phyloP scores from a whole-genome alignment of 2,888 invertebrate genomes.

The Microdon myrmicae region DNA sequence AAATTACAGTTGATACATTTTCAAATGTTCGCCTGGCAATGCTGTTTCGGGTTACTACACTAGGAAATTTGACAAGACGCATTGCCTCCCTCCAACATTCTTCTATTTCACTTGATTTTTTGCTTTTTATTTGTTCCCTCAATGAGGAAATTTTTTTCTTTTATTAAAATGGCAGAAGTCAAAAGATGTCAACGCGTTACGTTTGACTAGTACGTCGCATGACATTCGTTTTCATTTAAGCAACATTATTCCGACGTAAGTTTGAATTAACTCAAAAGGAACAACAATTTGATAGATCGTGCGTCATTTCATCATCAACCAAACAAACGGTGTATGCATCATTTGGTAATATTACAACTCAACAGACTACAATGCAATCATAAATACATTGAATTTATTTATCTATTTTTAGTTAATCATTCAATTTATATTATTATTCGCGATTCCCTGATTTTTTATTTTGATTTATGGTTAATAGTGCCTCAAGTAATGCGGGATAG shows the following conservation, averaged over 20 bases:
- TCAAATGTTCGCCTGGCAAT: too few relatives aligned
- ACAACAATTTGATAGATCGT: too few relatives aligned
- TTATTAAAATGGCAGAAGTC: constrained; percentile 42
- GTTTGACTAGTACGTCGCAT: constrained; percentile 11
- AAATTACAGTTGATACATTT: too few relatives aligned
- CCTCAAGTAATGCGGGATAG: too few relatives aligned
- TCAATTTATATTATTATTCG: too few relatives aligned
- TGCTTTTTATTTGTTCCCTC: constrained; percentile 10
- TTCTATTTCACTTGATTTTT: constrained; percentile 31
- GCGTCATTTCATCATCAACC: too few relatives aligned
- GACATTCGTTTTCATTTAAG: constrained; percentile 13
- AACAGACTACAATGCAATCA: constrained; percentile 21
- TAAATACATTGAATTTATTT: constrained; percentile 11
- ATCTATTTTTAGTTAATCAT: constrained; percentile 4
- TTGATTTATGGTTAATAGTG: too few relatives aligned
- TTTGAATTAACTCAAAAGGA: too few relatives aligned
- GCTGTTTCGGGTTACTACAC: background rate
- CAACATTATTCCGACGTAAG: constrained; percentile 6
- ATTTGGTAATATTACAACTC: constrained; percentile 3
- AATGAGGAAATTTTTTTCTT: constrained; percentile 12
- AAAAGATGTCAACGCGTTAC: constrained; percentile 45
- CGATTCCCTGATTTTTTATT: too few relatives aligned
- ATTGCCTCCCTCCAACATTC: constrained; percentile 24
- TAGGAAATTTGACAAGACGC: constrained; percentile 28
- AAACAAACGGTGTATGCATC: too few relatives aligned